Evolutionary conservation across 1,140 invertebrate species (phyloP).

Genomic region (roundworm (Caenorhabditis elegans)): DNA sequence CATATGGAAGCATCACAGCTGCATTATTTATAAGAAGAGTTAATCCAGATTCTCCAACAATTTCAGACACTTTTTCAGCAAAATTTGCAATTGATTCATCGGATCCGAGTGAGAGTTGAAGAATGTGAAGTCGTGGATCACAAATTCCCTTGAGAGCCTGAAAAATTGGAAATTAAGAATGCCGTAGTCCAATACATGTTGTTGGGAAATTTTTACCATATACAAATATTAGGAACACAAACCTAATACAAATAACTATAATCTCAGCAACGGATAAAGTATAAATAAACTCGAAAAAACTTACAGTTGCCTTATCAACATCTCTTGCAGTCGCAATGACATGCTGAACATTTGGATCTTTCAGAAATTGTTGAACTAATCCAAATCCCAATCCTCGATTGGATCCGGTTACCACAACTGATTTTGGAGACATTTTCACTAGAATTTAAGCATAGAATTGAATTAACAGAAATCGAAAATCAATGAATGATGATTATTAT

Average conservation of each 20-base stretch:
- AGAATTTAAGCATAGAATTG: background rate
- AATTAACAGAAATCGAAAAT: background rate
- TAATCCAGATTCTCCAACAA: constrained; percentile 35
- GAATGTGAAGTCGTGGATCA: background rate
- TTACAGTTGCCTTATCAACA: background rate
- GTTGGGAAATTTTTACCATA: no score
- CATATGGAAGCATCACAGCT: constrained; percentile 20
- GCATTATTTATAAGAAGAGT: constrained; percentile 46
- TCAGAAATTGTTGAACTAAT: background rate
- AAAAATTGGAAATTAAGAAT: background rate
- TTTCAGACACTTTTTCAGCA: constrained; percentile 3
- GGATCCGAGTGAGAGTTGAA: background rate
- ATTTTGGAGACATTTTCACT: background rate
- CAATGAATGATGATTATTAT: background rate
- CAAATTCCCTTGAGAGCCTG: background rate
- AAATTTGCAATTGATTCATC: background rate
- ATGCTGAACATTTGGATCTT: background rate
- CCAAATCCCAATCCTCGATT: background rate
- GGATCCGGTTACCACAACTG: background rate
- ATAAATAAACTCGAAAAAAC: no score
- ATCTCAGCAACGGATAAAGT: no score
- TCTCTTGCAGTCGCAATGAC: constrained; percentile 7
- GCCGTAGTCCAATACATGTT: no score
- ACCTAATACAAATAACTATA: no score
- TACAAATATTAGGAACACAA: no score